Percentiles rank a stretch among this genome's conserved stretches.
phyloP scores from a whole-genome alignment of 1,140 invertebrate genomes.

The Elysia chlorotica region DNA sequence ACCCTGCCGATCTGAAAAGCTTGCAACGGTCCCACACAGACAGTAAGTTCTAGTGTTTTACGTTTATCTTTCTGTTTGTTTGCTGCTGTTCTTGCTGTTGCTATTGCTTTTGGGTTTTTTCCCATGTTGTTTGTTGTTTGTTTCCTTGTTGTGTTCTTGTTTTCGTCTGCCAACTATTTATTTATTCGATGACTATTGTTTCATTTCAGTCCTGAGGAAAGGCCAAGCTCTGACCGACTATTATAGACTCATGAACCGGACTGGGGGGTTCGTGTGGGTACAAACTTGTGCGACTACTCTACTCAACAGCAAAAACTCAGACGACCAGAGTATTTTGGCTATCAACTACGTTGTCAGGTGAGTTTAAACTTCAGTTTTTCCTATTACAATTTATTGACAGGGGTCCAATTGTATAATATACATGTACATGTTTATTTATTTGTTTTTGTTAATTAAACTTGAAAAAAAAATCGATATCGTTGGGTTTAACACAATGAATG shows the following conservation, averaged over 20 bases:
- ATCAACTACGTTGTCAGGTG: conserved; percentile 54
- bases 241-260: conserved; percentile 94
- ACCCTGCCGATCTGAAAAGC: conserved; percentile 92
- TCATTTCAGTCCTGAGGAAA: conserved; percentile 85
- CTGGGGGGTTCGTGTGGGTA: conserved; percentile 93
- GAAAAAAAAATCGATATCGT: background rate
- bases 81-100: too few relatives aligned
- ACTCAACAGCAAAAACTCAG: conserved; percentile 89
- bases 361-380: background rate
- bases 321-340: conserved; percentile 63
- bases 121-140: too few relatives aligned
- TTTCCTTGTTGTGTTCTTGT: too few relatives aligned
- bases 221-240: conserved; percentile 96
- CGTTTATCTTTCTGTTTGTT: too few relatives aligned
- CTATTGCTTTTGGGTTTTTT: too few relatives aligned
- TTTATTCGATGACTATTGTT: too few relatives aligned
- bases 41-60: conserved; percentile 76
- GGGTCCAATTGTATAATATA: too few relatives aligned
- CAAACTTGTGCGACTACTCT: conserved; percentile 96
- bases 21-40: conserved; percentile 91
- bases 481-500: background rate
- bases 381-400: too few relatives aligned
- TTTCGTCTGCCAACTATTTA: too few relatives aligned
- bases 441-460: background rate
- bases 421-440: background rate